Evolutionary conservation across 2,888 invertebrate species (phyloP).

Genomic region (Caenorhabditis doughertyi): DNA sequence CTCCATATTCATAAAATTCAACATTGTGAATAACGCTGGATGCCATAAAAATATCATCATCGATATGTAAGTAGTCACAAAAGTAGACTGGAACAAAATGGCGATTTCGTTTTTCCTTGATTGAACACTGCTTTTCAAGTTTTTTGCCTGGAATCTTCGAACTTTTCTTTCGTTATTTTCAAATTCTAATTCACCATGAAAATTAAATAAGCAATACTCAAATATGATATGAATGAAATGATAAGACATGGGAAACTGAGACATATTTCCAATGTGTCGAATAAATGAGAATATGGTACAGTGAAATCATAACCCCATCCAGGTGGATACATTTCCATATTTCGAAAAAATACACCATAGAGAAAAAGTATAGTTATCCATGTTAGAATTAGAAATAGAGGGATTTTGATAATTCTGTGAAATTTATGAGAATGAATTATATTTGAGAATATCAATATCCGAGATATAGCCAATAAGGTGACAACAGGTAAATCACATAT

Average conservation of each 20-base stretch:
- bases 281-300: conserved; percentile 13
- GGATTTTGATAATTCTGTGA: neutral
- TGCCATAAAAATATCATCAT: conserved; percentile 27
- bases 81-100: conserved; percentile 16
- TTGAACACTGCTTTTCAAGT: conserved; percentile 15
- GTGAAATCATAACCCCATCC: conserved; percentile 48
- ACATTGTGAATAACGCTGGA: conserved; percentile 12
- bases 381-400: neutral
- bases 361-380: conserved; percentile 27
- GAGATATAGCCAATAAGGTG: conserved; percentile 31
- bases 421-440: neutral
- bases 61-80: conserved; percentile 14
- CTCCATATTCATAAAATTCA: conserved; percentile 9
- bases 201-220: conserved; percentile 17
- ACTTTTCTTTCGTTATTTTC: neutral
- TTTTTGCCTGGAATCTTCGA: conserved; percentile 14
- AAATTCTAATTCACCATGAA: neutral
- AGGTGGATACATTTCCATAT: conserved; percentile 31
- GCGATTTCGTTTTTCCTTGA: conserved; percentile 31
- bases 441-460: conserved; percentile 33
- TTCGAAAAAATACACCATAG: conserved; percentile 13
- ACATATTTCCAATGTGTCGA: conserved; percentile 28
- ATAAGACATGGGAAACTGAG: conserved; percentile 33
- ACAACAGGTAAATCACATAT: conserved; percentile 48
- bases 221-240: conserved; percentile 30